A percentile compares a stretch with the other conserved stretches of the same genome.
Evolutionary conservation across 2,888 invertebrate species (phyloP).

Genomic region (Lithophane leautieri): DNA sequence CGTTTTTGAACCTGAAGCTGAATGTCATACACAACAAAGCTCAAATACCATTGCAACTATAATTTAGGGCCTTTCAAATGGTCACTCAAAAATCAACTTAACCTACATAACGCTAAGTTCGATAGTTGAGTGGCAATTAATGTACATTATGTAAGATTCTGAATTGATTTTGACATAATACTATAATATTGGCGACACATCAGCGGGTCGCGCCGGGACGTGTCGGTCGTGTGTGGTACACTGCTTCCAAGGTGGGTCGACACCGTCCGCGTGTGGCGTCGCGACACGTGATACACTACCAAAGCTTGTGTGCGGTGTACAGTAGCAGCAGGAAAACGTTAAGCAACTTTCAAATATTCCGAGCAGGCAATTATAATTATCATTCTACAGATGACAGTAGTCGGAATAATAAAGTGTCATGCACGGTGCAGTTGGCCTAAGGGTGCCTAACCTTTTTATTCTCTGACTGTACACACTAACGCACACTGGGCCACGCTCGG

Average conservation of each 20-base stretch:
- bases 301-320: constrained; percentile 63
- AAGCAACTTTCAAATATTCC: not conserved
- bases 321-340: not conserved
- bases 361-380: not conserved
- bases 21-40: not conserved
- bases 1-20: not conserved
- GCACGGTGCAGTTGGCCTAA: not conserved
- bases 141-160: constrained; percentile 20
- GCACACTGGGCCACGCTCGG: constrained; percentile 15
- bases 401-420: not conserved
- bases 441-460: constrained; percentile 9
- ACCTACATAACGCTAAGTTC: not conserved
- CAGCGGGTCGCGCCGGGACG: constrained; percentile 1
- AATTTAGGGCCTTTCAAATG: not conserved
- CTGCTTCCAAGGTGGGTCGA: constrained; percentile 77
- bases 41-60: not conserved
- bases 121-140: constrained; percentile 7
- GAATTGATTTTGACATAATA: constrained; percentile 15
- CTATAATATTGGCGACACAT: not conserved
- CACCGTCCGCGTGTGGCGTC: constrained; percentile 67
- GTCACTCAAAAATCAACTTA: constrained; percentile 10
- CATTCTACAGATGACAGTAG: not conserved
- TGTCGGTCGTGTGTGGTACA: constrained; percentile 26
- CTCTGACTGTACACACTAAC: constrained; percentile 8
- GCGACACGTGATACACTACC: constrained; percentile 56